A percentile compares a stretch with the other conserved stretches of the same genome.
These are phyloP conservation scores for Empidonax traillii DNA, from an alignment of 2,113 vertebrate genomes.

Conservation along the genomic window DNA sequence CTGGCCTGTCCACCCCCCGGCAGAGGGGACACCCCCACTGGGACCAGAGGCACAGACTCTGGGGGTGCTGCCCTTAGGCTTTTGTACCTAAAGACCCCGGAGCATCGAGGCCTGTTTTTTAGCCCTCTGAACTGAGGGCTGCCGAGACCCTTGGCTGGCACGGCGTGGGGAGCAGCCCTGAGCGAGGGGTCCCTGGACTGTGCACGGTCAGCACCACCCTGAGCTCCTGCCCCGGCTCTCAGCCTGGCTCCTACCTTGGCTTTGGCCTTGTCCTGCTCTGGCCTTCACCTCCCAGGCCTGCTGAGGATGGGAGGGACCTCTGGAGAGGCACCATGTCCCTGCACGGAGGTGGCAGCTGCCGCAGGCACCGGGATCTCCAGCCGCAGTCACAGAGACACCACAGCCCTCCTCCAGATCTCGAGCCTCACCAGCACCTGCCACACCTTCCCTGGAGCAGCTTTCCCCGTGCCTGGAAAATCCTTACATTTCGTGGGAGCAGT, in stretches of 20 bases:
- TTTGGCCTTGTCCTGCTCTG: neutral
- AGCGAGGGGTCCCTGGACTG: fast-evolving
- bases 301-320: neutral
- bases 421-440: fast-evolving
- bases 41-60: neutral
- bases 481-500: neutral
- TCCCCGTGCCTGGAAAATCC: neutral
- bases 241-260: neutral
- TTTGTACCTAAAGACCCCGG: neutral
- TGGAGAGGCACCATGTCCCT: fast-evolving
- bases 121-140: conserved; percentile 24
- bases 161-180: fast-evolving
- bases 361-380: fast-evolving
- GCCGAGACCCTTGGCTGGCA: fast-evolving
- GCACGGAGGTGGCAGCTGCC: fast-evolving
- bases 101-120: neutral
- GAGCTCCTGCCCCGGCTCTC: neutral
- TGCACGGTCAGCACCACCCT: fast-evolving
- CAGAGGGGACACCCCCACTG: neutral
- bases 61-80: neutral
- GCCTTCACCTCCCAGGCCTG: neutral
- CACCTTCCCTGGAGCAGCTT: fast-evolving
- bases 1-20: neutral
- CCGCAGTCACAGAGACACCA: fast-evolving
- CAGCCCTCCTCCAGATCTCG: neutral